Base-by-base conservation (phyloP, 1,140 invertebrate genomes). In the Ceratitis capitata region DNA sequence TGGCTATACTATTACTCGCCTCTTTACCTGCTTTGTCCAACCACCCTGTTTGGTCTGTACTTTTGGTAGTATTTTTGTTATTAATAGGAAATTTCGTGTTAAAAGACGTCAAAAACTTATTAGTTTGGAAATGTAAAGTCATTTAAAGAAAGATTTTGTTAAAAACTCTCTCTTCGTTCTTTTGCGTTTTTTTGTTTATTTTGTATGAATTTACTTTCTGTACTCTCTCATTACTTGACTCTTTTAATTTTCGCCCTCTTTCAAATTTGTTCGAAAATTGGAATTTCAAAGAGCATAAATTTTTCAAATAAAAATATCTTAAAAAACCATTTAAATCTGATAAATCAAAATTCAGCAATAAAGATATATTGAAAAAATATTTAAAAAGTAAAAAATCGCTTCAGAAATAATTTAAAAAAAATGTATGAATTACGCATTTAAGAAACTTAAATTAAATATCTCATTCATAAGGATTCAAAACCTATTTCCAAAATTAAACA, bases 101-200 rank as follows among this genome's bases (percentile, higher is more conserved):
- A n/a, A n/a, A n/a, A n/a, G n/a, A n/a, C n/a, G n/a, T n/a, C n/a
- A n/a, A n/a, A n/a, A n/a, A n/a, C n/a, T n/a, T n/a, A n/a, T n/a
- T n/a, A n/a, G n/a, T n/a, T n/a, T n/a, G n/a, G n/a, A n/a, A n/a
- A n/a, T n/a, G n/a, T n/a, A n/a, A n/a, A n/a, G n/a, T n/a, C n/a
- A n/a, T n/a, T n/a, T n/a, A n/a, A n/a, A n/a, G n/a, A n/a, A 14
- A 69, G 39, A 35, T 12, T 19, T 69, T 23, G n/a, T 45, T 78
- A 78, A 78, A n/a, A 45, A 12, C 39, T 78, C 39, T 47, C 19
- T 45, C n/a, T 78, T 45, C 45, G 16, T 78, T 78, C 39, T 3
- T 45, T 78, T 78, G 42, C 69, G 19, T 78, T 78, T 69, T 78
- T 78, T 78, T 78, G 35, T 78, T 78, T 78, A 78, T 45, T 78